Base-by-base conservation (phyloP, 2,797 vertebrate species). In the Otus scops region DNA sequence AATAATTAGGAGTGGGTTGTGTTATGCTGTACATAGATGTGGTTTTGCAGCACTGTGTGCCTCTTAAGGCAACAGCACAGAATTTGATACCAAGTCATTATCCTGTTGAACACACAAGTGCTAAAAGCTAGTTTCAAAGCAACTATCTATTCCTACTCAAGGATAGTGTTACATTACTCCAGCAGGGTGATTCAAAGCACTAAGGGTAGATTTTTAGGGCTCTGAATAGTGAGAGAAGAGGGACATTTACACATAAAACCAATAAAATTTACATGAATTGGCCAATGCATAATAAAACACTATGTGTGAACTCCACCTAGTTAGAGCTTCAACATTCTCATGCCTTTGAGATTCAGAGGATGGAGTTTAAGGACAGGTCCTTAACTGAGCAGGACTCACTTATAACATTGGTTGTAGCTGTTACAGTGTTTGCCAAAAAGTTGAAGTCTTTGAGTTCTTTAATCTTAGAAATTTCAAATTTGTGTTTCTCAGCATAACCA, bases 1-100 rank as follows among this genome's bases (percentile, higher is more conserved):
- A 95, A 92, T 94, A 96, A 92, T 96, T 89, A 89, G 54, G 65
- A 96, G 85, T 81, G 89, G 82, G 91, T 59, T 96, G 83, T 75
- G 76, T 78, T 86, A 65, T 84, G 77, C 85, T 76, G 79, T 59
- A 68, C 78, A 79, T 12, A 67, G 60, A 76, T 3, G 3, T 30
- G 48, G 13, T 15, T 95, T 85, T 76, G 69, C 89, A 78, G 73
- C 6, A 4, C 41, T 47, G 8, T 65, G 32, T 47, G 41, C 34
- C 30, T 85, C 82, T 91, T 73, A 90, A 86, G 91, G 69, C 41
- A 84, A 69, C 10, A 54, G 48, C 17, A 61, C 22, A 48, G 43
- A 69, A 78, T 78, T 84, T 45, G 24, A 54, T 78, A 83, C 27
- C 23, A 57, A 69, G 26, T 65, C 82, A 81, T 38, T n/a, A 69